Evolutionary conservation across 2,888 invertebrate species (phyloP).

Genomic region (Cybosia mesomella): DNA sequence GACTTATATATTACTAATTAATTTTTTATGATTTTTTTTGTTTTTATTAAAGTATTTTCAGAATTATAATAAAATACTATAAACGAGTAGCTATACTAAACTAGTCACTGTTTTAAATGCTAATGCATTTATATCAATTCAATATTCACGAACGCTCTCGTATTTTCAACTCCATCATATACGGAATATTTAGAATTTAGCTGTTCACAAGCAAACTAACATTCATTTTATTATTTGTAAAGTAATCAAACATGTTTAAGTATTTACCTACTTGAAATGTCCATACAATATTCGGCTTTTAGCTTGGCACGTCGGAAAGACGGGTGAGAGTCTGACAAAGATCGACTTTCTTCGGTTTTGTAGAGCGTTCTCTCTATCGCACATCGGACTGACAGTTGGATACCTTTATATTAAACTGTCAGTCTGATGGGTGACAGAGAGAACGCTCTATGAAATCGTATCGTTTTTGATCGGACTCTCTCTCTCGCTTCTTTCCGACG

Average conservation of each 20-base stretch:
- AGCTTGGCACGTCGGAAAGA: no score
- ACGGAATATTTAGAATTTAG: slow-evolving; percentile 32
- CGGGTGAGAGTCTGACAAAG: no score
- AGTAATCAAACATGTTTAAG: not conserved
- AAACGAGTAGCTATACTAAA: slow-evolving; percentile 52
- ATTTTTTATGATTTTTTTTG: slow-evolving; percentile 58
- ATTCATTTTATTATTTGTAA: not conserved
- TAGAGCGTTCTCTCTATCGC: no score
- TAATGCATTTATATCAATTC: slow-evolving; percentile 46
- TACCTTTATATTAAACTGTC: no score
- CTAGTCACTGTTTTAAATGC: slow-evolving; percentile 58
- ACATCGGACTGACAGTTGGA: no score
- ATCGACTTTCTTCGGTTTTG: no score
- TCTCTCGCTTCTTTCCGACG: no score
- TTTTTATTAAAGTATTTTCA: slow-evolving; percentile 55
- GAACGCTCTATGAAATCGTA: no score
- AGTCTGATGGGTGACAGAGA: no score
- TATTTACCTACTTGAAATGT: not conserved
- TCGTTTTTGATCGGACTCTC: no score
- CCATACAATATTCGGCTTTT: no score
- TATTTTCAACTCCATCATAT: slow-evolving; percentile 43
- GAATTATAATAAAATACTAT: slow-evolving; percentile 60
- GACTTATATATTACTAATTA: slow-evolving; percentile 59
- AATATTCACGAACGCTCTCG: slow-evolving; percentile 21
- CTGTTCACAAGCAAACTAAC: slow-evolving; percentile 18